phyloP scores from a whole-genome alignment of 1,140 invertebrate genomes.

The Rhysida immarginata region DNA sequence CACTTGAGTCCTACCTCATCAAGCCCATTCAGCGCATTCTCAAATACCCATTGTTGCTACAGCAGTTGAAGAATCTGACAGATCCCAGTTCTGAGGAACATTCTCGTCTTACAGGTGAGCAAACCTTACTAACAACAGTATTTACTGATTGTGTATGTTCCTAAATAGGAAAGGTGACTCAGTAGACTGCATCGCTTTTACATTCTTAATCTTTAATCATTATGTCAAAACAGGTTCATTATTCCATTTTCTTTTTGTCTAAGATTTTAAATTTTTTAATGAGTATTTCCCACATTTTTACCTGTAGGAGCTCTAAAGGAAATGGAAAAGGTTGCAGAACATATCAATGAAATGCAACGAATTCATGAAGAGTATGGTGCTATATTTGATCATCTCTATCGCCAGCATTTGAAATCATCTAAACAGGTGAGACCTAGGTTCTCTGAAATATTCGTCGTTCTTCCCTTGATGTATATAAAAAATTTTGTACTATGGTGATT shows the following conservation, averaged over 20 bases:
- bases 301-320: conserved; percentile 79
- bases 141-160: neutral
- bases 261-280: too few species aligned
- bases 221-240: too few species aligned
- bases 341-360: conserved; percentile 99
- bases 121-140: neutral
- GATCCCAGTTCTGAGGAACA: conserved; percentile 83
- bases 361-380: conserved; percentile 98
- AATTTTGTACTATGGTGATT: too few species aligned
- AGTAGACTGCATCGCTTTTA: too few species aligned
- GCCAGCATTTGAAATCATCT: conserved; percentile 86
- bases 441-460: too few species aligned
- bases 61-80: conserved; percentile 86
- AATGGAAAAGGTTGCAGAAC: conserved; percentile 98
- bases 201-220: too few species aligned
- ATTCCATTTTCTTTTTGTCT: too few species aligned
- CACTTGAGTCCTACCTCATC: conserved; percentile 94
- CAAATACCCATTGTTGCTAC: conserved; percentile 89
- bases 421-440: conserved; percentile 62
- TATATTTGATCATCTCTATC: conserved; percentile 89
- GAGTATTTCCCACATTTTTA: too few species aligned
- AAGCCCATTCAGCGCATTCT: conserved; percentile 97
- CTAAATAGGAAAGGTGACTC: too few species aligned
- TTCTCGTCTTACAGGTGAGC: conserved; percentile 52
- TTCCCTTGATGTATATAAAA: too few species aligned